Percentiles rank a stretch among this genome's conserved stretches.
Conservation (phyloP, 2,888 invertebrate species). For the Pemphredon lugubris region DNA sequence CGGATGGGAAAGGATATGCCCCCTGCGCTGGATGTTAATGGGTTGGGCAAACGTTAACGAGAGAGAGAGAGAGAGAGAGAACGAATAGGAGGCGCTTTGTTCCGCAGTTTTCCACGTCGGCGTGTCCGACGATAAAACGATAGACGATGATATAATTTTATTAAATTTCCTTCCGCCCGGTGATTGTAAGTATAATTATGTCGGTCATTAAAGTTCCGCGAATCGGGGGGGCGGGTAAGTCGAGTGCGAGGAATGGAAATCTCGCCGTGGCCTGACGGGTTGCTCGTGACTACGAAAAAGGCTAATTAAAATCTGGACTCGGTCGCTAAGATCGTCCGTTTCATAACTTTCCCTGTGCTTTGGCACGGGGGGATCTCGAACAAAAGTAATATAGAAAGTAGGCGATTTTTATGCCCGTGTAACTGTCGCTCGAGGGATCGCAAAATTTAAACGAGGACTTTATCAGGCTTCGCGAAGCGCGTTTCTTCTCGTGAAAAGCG, state of each 20-base stretch:
- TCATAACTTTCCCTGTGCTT: slow-evolving; percentile 34
- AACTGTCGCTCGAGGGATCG: not conserved
- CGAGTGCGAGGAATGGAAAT: slow-evolving; percentile 47
- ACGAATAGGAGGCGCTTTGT: no score
- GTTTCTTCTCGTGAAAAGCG: no score
- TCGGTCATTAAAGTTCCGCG: slow-evolving; percentile 48
- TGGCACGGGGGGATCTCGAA: slow-evolving; percentile 5
- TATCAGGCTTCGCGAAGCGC: no score
- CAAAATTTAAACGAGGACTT: not conserved
- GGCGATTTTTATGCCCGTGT: slow-evolving; percentile 9
- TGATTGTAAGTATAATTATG: slow-evolving; percentile 56
- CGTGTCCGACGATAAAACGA: slow-evolving; percentile 19
- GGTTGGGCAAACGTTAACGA: not conserved
- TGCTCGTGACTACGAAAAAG: slow-evolving; percentile 37
- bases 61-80: no score
- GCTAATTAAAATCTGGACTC: slow-evolving; percentile 61
- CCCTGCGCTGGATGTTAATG: no score
- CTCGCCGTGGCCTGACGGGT: slow-evolving; percentile 26
- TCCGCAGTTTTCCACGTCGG: no score
- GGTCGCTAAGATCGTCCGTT: slow-evolving; percentile 28
- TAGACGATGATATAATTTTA: slow-evolving; percentile 48
- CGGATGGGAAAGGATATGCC: no score
- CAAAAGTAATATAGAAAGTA: slow-evolving; percentile 4
- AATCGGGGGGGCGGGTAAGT: slow-evolving; percentile 21
- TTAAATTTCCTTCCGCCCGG: slow-evolving; percentile 49